Evolutionary conservation across 2,113 vertebrate genomes (phyloP).

Genomic region (Vombatus ursinus): DNA sequence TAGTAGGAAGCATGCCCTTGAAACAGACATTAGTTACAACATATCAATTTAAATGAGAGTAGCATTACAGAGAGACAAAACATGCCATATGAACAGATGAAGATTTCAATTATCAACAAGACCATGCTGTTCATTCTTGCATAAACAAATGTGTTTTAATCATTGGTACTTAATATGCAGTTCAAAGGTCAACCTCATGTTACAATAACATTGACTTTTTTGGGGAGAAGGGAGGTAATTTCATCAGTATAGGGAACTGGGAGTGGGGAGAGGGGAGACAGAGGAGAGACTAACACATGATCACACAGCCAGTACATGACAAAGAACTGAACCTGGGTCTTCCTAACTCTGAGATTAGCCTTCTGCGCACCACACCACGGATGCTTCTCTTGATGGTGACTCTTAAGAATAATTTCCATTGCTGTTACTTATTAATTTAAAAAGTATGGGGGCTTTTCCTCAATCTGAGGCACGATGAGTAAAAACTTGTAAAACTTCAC

Average conservation of each 20-base stretch:
- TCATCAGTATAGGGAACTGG: background rate
- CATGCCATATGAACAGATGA: slow-evolving; percentile 74
- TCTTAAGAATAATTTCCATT: slow-evolving; percentile 63
- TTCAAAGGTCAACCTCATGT: slow-evolving; percentile 71
- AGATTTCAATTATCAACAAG: slow-evolving; percentile 75
- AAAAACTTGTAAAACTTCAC: slow-evolving; percentile 67
- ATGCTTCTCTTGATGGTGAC: slow-evolving; percentile 61
- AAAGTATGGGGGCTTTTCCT: slow-evolving; percentile 31
- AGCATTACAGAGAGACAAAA: slow-evolving; percentile 71
- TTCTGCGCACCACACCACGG: background rate
- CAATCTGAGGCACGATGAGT: slow-evolving; percentile 68
- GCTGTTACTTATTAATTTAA: slow-evolving; percentile 56
- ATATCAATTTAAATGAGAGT: slow-evolving; percentile 66
- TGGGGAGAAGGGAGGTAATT: background rate
- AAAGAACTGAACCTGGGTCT: background rate
- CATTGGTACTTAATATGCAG: slow-evolving; percentile 66
- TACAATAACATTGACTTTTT: background rate
- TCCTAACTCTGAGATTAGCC: background rate
- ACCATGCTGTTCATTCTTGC: slow-evolving; percentile 71
- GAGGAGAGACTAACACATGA: background rate
- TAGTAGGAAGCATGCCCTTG: slow-evolving; percentile 31
- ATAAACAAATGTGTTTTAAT: slow-evolving; percentile 68
- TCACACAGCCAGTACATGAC: background rate
- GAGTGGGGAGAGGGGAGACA: background rate
- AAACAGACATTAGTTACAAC: slow-evolving; percentile 45